A percentile compares a stretch with the other conserved stretches of the same genome.
phyloP scores from a whole-genome alignment of 1,140 invertebrate species.

The Akabosia matsudoensis region DNA sequence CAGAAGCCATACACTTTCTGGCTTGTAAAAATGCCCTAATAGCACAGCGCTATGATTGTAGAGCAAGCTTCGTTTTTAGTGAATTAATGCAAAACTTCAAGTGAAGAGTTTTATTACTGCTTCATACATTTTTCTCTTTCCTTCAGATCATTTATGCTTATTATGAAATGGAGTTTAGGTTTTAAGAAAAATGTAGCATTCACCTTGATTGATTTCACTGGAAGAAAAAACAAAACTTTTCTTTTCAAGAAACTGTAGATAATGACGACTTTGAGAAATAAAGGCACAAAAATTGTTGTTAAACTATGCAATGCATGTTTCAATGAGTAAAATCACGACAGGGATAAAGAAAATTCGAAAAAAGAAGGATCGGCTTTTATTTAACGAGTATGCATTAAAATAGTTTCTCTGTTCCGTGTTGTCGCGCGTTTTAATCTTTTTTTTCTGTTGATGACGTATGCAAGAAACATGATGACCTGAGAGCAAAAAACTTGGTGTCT shows the following conservation, averaged over 20 bases:
- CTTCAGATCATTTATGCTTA: too few species aligned
- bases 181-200: too few species aligned
- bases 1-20: background rate
- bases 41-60: too few species aligned
- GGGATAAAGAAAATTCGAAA: background rate
- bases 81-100: background rate
- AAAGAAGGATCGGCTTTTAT: background rate
- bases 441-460: background rate
- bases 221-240: background rate
- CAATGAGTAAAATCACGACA: too few species aligned
- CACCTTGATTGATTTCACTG: too few species aligned
- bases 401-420: background rate
- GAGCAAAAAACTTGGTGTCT: too few species aligned
- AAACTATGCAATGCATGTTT: background rate
- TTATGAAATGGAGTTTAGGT: too few species aligned
- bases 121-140: background rate
- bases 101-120: background rate
- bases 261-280: background rate
- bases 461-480: background rate
- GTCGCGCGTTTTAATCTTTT: background rate
- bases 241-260: background rate
- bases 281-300: background rate
- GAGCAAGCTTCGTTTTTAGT: too few species aligned
- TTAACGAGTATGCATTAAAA: background rate
- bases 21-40: too few species aligned